Evolutionary conservation across 2,888 invertebrate species (phyloP).

Genomic region (Tribolium freemani): DNA sequence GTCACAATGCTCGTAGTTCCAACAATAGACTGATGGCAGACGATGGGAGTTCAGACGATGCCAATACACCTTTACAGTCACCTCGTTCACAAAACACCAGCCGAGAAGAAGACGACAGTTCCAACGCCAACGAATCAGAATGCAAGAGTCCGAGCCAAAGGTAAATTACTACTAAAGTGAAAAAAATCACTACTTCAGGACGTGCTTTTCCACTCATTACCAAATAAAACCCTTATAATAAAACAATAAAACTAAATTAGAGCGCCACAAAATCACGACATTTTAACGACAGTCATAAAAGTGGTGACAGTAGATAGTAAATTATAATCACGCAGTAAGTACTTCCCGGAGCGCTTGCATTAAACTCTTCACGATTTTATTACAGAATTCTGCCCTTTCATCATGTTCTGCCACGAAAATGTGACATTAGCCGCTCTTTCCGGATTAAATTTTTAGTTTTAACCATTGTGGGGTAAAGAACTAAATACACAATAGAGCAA

Average conservation of each 20-base stretch:
- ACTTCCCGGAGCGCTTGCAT: background rate
- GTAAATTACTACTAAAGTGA: conserved; percentile 52
- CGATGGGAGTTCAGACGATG: conserved; percentile 65
- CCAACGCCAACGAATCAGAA: conserved; percentile 78
- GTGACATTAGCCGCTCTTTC: background rate
- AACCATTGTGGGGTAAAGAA: too few relatives aligned
- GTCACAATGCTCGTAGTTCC: conserved; percentile 42
- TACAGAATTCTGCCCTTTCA: conserved; percentile 2
- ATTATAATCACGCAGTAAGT: conserved; percentile 5
- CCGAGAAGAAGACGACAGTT: conserved; percentile 78
- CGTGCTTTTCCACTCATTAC: too few relatives aligned
- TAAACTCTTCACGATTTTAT: background rate
- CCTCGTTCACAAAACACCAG: conserved; percentile 73
- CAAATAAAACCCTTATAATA: too few relatives aligned
- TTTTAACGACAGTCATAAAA: conserved; percentile 12
- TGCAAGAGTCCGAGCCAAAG: conserved; percentile 81
- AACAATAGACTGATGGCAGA: conserved; percentile 50
- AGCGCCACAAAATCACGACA: background rate
- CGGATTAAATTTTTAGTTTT: too few relatives aligned
- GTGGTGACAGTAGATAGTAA: conserved; percentile 1
- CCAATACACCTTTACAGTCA: conserved; percentile 65
- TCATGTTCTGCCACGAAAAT: conserved; percentile 3
- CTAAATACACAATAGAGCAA: too few relatives aligned
- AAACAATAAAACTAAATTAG: too few relatives aligned
- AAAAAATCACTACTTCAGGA: too few relatives aligned